Evolutionary conservation across 2,888 invertebrate species (phyloP).

Genomic region (Stenotaenia linearis): DNA sequence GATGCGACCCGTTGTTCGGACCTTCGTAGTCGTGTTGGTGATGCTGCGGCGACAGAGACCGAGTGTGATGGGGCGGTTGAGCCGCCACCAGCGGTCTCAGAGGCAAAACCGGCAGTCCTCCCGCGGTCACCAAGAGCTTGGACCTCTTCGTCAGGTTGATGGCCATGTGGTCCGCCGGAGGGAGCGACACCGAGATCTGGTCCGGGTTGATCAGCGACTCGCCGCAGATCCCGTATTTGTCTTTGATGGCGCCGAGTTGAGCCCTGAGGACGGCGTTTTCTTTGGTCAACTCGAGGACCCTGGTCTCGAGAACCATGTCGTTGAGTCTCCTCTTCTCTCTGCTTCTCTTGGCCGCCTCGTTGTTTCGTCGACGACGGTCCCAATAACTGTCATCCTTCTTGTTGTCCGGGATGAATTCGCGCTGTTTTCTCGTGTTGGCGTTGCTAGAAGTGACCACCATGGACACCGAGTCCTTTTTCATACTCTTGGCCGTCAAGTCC

Average conservation of each 20-base stretch:
- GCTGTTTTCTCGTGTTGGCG: conserved; percentile 76
- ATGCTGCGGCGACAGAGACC: conserved; percentile 19
- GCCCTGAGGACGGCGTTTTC: conserved; percentile 92
- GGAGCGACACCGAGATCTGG: conserved; percentile 78
- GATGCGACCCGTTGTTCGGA: conserved; percentile 11
- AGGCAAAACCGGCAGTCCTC: conserved; percentile 27
- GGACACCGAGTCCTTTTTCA: conserved; percentile 52
- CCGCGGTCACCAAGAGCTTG: conserved; percentile 48
- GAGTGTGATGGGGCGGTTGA: conserved; percentile 24
- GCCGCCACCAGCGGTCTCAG: neutral
- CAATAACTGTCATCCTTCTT: conserved; percentile 97
- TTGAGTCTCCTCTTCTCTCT: conserved; percentile 94
- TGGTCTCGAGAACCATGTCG: conserved; percentile 91
- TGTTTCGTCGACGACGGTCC: conserved; percentile 91
- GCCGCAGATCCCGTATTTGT: conserved; percentile 84
- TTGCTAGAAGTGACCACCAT: conserved; percentile 33
- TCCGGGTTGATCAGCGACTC: conserved; percentile 81
- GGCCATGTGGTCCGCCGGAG: conserved; percentile 71
- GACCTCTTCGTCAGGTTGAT: conserved; percentile 72
- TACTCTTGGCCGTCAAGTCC: conserved; percentile 53
- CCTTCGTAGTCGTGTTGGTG: neutral
- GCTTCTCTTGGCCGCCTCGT: conserved; percentile 93
- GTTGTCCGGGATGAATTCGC: conserved; percentile 93
- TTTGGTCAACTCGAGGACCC: conserved; percentile 87
- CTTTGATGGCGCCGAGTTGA: conserved; percentile 85